Evolutionary conservation across 2,113 vertebrate species (phyloP).

Genomic region (Scolopax mira): DNA sequence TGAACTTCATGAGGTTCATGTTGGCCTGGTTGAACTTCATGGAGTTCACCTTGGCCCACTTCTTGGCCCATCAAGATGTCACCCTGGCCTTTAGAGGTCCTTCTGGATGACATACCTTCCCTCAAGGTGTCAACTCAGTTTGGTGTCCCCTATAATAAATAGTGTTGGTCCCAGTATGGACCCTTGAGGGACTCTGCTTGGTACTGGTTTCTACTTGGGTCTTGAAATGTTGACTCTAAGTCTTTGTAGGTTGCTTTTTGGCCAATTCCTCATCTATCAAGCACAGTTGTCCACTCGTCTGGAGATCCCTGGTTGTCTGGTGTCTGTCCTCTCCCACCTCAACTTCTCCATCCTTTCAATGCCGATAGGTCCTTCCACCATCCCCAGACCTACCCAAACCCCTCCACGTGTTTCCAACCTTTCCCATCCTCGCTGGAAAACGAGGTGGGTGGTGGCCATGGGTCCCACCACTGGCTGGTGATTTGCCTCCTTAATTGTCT

Average conservation of each 20-base stretch:
- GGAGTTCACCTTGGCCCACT: background rate
- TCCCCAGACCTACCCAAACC: background rate
- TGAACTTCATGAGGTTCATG: background rate
- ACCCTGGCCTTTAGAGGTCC: background rate
- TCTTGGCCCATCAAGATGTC: background rate
- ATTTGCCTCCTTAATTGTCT: background rate
- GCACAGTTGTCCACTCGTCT: rapidly evolving
- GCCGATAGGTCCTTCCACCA: background rate
- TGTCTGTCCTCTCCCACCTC: background rate
- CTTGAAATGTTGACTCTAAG: background rate
- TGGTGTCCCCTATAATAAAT: background rate
- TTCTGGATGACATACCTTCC: background rate
- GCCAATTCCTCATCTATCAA: background rate
- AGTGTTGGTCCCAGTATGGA: too few relatives aligned
- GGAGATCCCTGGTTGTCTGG: background rate
- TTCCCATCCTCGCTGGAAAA: background rate
- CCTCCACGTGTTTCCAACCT: rapidly evolving
- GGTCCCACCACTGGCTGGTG: background rate
- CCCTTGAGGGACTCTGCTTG: background rate
- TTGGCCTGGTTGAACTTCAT: background rate
- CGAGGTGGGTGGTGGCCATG: background rate
- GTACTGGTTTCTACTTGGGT: background rate
- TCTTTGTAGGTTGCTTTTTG: background rate
- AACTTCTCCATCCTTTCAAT: background rate
- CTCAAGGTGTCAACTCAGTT: background rate